These are phyloP conservation scores for Halcyon malimbica DNA, from an alignment of 2,113 vertebrate genomes.

Conservation along the genomic window DNA sequence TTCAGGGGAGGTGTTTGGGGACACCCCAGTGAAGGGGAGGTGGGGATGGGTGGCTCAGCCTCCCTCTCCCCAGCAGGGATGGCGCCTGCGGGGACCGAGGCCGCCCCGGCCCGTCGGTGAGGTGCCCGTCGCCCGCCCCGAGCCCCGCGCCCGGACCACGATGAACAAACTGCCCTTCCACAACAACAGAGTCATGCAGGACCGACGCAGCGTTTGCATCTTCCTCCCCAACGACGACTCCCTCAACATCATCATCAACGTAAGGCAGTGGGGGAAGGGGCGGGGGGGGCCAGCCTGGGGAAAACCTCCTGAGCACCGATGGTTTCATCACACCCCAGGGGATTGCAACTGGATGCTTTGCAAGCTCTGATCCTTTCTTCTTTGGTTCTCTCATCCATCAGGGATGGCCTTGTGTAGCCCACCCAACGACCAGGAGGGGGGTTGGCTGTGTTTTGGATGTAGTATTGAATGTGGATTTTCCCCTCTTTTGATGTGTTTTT, in stretches of 20 bases:
- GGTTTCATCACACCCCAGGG: accelerated
- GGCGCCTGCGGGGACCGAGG: conserved; percentile 35
- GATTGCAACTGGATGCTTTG: accelerated
- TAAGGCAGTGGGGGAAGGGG: conserved; percentile 74
- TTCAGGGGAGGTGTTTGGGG: background rate
- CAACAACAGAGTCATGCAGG: conserved; percentile 99
- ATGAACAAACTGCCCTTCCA: conserved; percentile 98
- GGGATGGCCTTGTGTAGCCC: background rate
- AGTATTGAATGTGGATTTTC: background rate
- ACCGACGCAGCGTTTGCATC: conserved; percentile 97
- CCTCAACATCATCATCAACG: conserved; percentile 95
- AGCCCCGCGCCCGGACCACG: conserved; percentile 63
- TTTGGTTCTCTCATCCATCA: accelerated
- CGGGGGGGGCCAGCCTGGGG: background rate
- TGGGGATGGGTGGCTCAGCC: background rate
- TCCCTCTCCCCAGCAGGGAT: accelerated
- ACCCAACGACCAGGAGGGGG: background rate
- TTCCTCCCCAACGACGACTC: conserved; percentile 97
- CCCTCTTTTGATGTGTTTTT: background rate
- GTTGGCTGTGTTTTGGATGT: background rate
- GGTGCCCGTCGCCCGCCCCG: background rate
- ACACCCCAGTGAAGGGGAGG: accelerated
- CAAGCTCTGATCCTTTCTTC: background rate
- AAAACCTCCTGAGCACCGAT: accelerated
- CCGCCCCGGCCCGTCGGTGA: background rate